Conservation (phyloP, 2,888 invertebrate species). For the Rhagonycha lutea region DNA sequence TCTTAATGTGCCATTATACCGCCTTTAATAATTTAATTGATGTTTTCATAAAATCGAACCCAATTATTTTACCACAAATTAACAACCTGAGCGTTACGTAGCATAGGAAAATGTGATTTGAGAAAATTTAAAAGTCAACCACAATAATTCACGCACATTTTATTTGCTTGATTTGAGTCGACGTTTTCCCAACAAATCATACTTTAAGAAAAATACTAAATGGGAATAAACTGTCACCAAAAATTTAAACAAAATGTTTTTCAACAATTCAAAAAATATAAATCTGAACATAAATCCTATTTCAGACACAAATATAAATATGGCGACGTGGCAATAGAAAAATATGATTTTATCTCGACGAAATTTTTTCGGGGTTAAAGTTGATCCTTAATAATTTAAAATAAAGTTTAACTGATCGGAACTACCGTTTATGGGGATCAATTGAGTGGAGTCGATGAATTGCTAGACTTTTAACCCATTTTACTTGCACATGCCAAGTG, state of each 20-base stretch:
- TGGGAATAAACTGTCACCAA: conserved; percentile 24
- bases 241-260: conserved; percentile 27
- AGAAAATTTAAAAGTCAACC: conserved; percentile 14
- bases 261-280: conserved; percentile 17
- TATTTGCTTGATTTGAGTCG: conserved; percentile 19
- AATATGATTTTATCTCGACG: conserved; percentile 7
- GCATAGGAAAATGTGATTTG: not conserved
- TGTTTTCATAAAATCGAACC: not conserved
- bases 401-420: conserved; percentile 18
- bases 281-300: conserved; percentile 21
- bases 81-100: not conserved
- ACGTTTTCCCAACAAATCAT: conserved; percentile 25
- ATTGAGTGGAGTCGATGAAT: conserved; percentile 17
- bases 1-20: not conserved
- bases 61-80: not conserved
- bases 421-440: conserved; percentile 19
- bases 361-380: conserved; percentile 14
- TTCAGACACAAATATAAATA: conserved; percentile 21
- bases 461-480: conserved; percentile 11
- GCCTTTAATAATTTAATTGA: not conserved
- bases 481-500: conserved; percentile 3
- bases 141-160: conserved; percentile 20
- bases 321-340: conserved; percentile 4
- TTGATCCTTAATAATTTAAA: conserved; percentile 18
- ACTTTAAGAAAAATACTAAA: conserved; percentile 23